phyloP scores from a whole-genome alignment of 2,888 invertebrate genomes.

The Exephanes ischioxanthus region DNA sequence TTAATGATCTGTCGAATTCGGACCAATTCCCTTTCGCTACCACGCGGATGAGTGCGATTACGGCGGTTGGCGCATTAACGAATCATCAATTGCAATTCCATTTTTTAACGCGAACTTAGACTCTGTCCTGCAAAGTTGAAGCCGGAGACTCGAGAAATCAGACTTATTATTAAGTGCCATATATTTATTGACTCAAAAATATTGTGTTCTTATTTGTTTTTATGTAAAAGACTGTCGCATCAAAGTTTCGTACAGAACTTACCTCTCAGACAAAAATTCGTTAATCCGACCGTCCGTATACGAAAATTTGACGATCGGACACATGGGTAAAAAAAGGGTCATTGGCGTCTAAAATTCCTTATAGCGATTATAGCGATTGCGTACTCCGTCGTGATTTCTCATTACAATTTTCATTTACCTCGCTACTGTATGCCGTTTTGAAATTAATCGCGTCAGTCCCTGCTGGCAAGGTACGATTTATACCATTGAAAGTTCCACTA shows the following conservation, averaged over 20 bases:
- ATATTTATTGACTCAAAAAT: neutral
- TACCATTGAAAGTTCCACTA: conserved; percentile 41
- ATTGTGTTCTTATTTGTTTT: neutral
- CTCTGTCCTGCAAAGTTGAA: neutral
- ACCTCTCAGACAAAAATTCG: neutral
- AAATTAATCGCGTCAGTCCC: conserved; percentile 57
- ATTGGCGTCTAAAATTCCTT: neutral
- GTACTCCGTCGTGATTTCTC: neutral
- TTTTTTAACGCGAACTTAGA: neutral
- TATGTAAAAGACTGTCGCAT: neutral
- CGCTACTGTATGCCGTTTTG: conserved; percentile 33
- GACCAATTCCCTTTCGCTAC: neutral
- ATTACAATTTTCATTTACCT: conserved; percentile 2
- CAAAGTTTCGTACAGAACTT: neutral
- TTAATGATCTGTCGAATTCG: neutral
- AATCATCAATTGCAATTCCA: neutral
- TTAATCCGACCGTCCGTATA: neutral
- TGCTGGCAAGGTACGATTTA: conserved; percentile 74
- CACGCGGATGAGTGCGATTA: neutral
- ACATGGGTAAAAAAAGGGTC: neutral
- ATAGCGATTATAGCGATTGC: neutral
- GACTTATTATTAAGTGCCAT: neutral
- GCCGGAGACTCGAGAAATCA: neutral
- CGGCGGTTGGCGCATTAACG: neutral
- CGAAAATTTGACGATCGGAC: neutral